These are phyloP conservation scores for Dusona sp. DNA, from an alignment of 2,888 invertebrate species.

Conservation along the genomic window DNA sequence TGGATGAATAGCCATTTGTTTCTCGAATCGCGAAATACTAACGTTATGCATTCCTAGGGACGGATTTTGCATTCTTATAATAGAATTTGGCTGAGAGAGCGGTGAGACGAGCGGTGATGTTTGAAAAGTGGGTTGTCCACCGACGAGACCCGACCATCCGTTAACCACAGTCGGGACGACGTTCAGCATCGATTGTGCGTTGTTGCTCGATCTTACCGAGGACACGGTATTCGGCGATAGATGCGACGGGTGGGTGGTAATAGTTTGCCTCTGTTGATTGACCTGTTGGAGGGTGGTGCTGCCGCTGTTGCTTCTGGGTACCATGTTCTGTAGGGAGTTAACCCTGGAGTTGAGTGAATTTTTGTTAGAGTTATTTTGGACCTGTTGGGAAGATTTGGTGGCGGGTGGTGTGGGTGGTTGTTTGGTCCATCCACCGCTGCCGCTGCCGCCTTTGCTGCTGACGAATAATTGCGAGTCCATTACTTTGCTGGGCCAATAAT, in stretches of 20 bases:
- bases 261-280: slow-evolving; percentile 80
- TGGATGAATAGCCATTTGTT: slow-evolving; percentile 3
- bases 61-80: slow-evolving; percentile 81
- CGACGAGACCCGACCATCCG: slow-evolving; percentile 85
- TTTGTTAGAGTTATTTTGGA: slow-evolving; percentile 79
- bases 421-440: slow-evolving; percentile 91
- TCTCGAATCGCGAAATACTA: slow-evolving; percentile 72
- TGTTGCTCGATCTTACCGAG: slow-evolving; percentile 75
- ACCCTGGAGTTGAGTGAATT: slow-evolving; percentile 77
- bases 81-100: slow-evolving; percentile 79
- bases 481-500: slow-evolving; percentile 96
- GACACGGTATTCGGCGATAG: slow-evolving; percentile 79
- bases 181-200: slow-evolving; percentile 80
- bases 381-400: slow-evolving; percentile 83
- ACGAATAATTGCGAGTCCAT: slow-evolving; percentile 93
- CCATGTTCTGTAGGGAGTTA: slow-evolving; percentile 73
- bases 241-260: slow-evolving; percentile 79
- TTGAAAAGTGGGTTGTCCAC: slow-evolving; percentile 84
- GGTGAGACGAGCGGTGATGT: slow-evolving; percentile 80
- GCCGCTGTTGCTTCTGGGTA: slow-evolving; percentile 76
- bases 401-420: slow-evolving; percentile 90
- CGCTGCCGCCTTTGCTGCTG: slow-evolving; percentile 87
- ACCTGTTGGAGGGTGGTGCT: slow-evolving; percentile 80
- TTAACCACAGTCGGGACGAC: slow-evolving; percentile 83
- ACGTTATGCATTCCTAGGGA: slow-evolving; percentile 83